Base-by-base conservation (phyloP, 1,140 invertebrate genomes). In the Pseudachorutes palmiensis region DNA sequence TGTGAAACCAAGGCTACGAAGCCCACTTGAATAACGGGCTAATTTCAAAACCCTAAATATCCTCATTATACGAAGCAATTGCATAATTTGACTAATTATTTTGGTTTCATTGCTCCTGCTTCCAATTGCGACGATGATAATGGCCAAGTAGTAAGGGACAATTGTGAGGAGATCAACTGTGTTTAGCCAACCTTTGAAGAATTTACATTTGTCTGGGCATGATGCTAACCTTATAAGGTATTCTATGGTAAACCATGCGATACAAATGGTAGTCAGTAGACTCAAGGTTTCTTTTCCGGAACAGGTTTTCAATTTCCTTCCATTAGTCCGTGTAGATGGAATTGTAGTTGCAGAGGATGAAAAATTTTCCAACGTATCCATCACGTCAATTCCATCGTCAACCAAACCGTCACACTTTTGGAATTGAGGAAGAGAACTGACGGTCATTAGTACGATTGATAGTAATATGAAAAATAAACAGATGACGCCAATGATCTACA, bases 1-100 rank as follows among this genome's bases (percentile, higher is more conserved):
- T 60, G 97, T 99, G 83, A 98, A 98, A 72, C 97, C 97, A 78
- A 99, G 85, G 77, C 91, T 94, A 81, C 99, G 95, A 72, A 99
- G 85, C 70, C 97, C 97, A 76, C 95, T 98, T 66, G 94, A 98
- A 81, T 99, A 97, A 75, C 97, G 87, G 68, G 97, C 97, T 77
- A 99, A 83, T 84, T 99, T 99, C 76, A 99, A 85, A 78, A 99
- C 98, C 80, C 97, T 86, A 92, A 99, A 98, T 78, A 99, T 98
- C 80, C 97, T 86, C 92, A 99, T 98, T 78, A 99, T 97, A 79
- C 97, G 87, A 83, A 99, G 98, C 77, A 99, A 94, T 83, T 98
- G 95, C 75, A 99, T 94, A 72, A 99, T 91, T 75, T n/a, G n/a
- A n/a, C 94, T 85, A 76, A 94, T 87, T 75, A 97, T 93, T 81